A percentile compares a stretch with the other conserved stretches of the same genome.
phyloP scores from a whole-genome alignment of 2,113 vertebrate species.

The Nesoenas mayeri region DNA sequence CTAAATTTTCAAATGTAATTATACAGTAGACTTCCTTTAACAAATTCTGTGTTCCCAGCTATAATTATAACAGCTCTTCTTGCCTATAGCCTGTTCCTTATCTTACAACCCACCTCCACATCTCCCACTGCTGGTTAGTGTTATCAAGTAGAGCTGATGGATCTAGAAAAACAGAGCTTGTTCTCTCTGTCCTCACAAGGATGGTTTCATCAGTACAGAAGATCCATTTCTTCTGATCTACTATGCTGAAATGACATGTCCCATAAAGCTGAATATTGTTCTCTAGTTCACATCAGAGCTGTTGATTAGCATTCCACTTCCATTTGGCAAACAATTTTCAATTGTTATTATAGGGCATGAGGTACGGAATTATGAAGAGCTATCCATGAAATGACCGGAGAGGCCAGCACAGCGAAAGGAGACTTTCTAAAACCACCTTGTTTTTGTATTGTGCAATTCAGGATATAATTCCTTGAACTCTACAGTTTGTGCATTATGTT shows the following conservation, averaged over 20 bases:
- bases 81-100: slow-evolving; percentile 76
- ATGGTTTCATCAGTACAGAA: neutral
- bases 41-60: slow-evolving; percentile 77
- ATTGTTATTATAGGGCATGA: neutral
- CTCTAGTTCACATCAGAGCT: neutral
- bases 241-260: neutral
- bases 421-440: neutral
- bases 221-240: neutral
- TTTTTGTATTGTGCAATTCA: neutral
- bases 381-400: neutral
- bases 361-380: neutral
- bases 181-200: slow-evolving; percentile 2
- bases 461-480: neutral
- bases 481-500: neutral
- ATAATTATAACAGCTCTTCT: slow-evolving; percentile 80
- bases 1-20: slow-evolving; percentile 84
- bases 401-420: neutral
- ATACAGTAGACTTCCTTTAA: slow-evolving; percentile 83
- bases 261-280: neutral
- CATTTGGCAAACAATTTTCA: neutral
- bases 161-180: slow-evolving; percentile 42
- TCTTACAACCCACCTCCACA: slow-evolving; percentile 66
- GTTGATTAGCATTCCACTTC: neutral
- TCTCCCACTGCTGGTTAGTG: slow-evolving; percentile 74
- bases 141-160: slow-evolving; percentile 41